Conservation (phyloP, 2,888 invertebrate genomes). For the Stenchaetothrips biformis region DNA sequence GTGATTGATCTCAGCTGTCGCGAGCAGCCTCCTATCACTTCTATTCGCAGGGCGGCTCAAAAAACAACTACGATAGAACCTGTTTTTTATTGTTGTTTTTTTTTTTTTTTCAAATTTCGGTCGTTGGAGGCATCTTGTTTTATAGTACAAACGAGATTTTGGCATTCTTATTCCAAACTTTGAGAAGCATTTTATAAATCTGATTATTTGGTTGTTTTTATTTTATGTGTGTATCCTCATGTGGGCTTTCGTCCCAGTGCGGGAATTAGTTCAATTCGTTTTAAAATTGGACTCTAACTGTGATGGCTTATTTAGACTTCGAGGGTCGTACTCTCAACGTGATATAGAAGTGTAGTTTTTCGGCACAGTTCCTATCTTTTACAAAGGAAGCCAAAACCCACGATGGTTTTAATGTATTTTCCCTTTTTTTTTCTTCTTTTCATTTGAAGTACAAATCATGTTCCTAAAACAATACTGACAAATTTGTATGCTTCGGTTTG, state of each 20-base stretch:
- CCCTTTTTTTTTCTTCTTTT: neutral
- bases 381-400: neutral
- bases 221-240: neutral
- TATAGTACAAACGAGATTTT: neutral
- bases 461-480: neutral
- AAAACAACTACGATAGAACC: neutral
- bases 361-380: conserved; percentile 14
- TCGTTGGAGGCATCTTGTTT: neutral
- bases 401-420: neutral
- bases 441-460: neutral
- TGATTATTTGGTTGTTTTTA: neutral
- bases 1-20: neutral
- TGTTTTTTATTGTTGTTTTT: neutral
- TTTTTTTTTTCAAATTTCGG: neutral
- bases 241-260: neutral
- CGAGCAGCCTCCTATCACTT: neutral
- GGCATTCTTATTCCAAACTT: neutral
- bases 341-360: conserved; percentile 5
- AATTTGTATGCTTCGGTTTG: neutral
- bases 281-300: neutral
- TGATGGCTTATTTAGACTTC: conserved; percentile 3
- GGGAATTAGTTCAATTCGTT: neutral
- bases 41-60: neutral
- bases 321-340: neutral
- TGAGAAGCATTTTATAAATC: neutral